Evolutionary conservation across 2,113 vertebrate species (phyloP), one percentile per base, ranked within the genome.

Genomic region (Takifugu flavidus): DNA sequence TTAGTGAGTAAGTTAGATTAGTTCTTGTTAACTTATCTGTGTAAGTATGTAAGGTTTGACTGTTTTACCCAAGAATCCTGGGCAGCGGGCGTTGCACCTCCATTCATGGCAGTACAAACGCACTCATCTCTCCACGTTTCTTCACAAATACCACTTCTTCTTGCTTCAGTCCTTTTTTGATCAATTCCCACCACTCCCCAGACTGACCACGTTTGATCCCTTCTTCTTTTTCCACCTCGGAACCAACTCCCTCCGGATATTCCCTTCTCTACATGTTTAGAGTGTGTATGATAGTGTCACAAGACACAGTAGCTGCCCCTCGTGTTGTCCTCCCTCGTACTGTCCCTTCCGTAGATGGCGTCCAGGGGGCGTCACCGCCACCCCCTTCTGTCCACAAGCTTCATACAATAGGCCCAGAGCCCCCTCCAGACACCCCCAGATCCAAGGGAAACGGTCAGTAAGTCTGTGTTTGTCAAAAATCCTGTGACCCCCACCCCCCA

Each of bases 371-470:
- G 44, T 49, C 72, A 54, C 53, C 47, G 57, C 51, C 43, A 59
- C 67, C 65, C 53, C 65, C 65, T 70, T 80, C 70, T 31, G 39
- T 64, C 73, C 31, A 13, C 73, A 75, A 85, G 58, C 75, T 57
- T 53, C 73, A 72, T 52, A 82, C 76, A 75, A 51, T 78, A 75
- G 59, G 73, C 65, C 78, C 77, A 81, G 72, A 80, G 69, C 71
- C 59, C 75, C 70, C 62, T 71, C 54, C 75, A 67, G 63, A 82
- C 28, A 15, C 39, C 64, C 71, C 77, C 71, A 83, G 76, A 80
- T 58, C 45, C 47, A 6, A 69, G 75, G 79, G 78, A 86, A 45
- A 89, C 73, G 83, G 87, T 89, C 81, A 87, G 86, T 87, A 80
- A 71, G 63, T 72, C 39, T 76, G 6, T 49, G 31, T 63, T 51